phyloP scores from a whole-genome alignment of 2,113 vertebrate species.

The Piaya cayana region DNA sequence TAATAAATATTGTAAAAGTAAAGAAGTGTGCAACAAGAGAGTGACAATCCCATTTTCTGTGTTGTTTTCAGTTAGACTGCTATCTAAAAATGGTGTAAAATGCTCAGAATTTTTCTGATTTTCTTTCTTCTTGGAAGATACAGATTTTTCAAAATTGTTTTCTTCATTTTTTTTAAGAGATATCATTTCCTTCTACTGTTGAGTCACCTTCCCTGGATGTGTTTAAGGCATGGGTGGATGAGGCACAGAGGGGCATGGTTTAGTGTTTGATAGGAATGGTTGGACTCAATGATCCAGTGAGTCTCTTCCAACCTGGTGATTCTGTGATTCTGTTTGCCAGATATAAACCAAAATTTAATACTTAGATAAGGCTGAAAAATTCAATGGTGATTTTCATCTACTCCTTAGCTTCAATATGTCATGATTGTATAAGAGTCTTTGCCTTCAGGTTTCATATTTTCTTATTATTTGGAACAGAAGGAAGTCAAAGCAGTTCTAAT shows the following conservation, averaged over 20 bases:
- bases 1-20: not conserved
- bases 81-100: not conserved
- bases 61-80: not conserved
- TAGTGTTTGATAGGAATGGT: too few relatives aligned
- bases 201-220: too few relatives aligned
- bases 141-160: not conserved
- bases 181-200: not conserved
- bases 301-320: too few relatives aligned
- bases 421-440: not conserved
- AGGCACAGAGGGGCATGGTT: too few relatives aligned
- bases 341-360: not conserved
- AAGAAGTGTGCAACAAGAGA: not conserved
- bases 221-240: too few relatives aligned
- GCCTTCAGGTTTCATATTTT: not conserved
- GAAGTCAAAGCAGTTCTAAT: not conserved
- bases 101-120: not conserved
- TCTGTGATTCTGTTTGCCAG: too few relatives aligned
- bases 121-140: not conserved
- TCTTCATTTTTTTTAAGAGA: not conserved
- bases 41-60: not conserved
- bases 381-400: not conserved
- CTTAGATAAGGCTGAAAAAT: not conserved
- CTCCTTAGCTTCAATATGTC: not conserved
- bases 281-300: too few relatives aligned
- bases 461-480: not conserved